Conservation (phyloP, 1,140 invertebrate genomes). For the Streblospio benedicti region DNA sequence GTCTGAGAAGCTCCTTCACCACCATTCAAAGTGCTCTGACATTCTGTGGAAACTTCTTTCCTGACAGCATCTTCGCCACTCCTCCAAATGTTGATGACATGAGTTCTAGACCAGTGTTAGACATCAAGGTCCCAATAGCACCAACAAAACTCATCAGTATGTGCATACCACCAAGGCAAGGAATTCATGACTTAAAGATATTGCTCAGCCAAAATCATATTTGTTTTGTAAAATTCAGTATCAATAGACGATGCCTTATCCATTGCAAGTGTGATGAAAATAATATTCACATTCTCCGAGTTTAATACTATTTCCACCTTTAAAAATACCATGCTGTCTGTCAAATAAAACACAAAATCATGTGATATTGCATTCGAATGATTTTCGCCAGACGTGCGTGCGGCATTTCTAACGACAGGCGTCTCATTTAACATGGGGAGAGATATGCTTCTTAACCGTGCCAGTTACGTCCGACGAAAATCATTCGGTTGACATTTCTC, state of each 20-base stretch:
- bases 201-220: neutral
- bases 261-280: no score
- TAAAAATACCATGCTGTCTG: no score
- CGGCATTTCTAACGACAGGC: no score
- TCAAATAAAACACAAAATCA: no score
- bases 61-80: constrained; percentile 19
- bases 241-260: neutral
- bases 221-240: neutral
- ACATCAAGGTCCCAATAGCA: neutral
- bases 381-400: no score
- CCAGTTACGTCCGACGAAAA: no score
- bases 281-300: no score
- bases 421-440: no score
- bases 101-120: constrained; percentile 15
- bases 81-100: constrained; percentile 19
- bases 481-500: no score
- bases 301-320: no score
- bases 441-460: no score
- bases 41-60: constrained; percentile 26
- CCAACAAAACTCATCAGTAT: neutral
- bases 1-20: constrained; percentile 16
- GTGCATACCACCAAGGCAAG: neutral
- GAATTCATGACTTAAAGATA: neutral
- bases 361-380: no score
- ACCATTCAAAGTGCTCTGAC: constrained; percentile 20